Conservation (phyloP, 2,797 vertebrate genomes). For the Cossypha dichroa region DNA sequence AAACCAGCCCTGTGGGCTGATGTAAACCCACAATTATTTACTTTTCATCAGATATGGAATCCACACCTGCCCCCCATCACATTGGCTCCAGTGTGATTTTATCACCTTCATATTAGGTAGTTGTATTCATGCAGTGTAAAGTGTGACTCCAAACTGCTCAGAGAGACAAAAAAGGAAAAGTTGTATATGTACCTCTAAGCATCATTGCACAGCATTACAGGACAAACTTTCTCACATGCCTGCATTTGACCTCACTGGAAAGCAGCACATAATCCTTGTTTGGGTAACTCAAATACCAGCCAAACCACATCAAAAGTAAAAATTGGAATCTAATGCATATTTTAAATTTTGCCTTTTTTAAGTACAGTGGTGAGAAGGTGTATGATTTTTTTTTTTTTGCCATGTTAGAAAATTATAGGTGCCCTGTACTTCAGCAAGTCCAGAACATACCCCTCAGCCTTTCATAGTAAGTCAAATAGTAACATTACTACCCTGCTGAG, state of each 20-base stretch:
- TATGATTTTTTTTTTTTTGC: background rate
- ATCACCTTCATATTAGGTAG: background rate
- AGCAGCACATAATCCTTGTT: background rate
- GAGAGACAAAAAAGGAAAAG: background rate
- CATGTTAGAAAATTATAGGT: background rate
- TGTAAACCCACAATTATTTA: background rate
- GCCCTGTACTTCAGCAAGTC: background rate
- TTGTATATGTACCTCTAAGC: background rate
- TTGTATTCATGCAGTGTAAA: background rate
- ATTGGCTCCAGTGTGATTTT: background rate
- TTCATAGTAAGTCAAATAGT: background rate
- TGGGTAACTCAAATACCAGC: background rate
- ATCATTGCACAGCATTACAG: background rate
- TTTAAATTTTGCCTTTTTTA: background rate
- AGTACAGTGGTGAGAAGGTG: background rate
- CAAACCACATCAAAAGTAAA: background rate
- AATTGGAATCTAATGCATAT: fast-evolving
- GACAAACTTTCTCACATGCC: background rate
- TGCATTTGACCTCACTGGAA: background rate
- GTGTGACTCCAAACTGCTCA: background rate
- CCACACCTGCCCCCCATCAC: background rate
- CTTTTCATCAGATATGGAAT: background rate
- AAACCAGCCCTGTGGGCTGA: background rate
- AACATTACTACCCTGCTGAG: background rate
- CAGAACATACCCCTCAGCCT: background rate